Base-by-base conservation (phyloP, 2,113 vertebrate species). In the Morone chrysops region DNA sequence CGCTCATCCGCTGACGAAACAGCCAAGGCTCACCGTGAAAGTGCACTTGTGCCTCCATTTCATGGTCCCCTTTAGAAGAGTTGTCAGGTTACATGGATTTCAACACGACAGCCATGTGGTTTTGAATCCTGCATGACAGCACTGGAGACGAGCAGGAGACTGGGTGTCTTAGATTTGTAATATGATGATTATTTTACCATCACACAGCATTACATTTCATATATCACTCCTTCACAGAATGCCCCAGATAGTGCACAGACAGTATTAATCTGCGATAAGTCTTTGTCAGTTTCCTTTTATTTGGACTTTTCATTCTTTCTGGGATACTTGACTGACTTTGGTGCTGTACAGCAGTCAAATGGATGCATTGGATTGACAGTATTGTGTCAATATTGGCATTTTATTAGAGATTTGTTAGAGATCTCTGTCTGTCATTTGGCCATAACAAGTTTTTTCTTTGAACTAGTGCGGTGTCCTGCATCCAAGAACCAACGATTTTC, bases 21-120 rank as follows among this genome's bases (percentile, higher is more conserved):
- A 0, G 56, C 66, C 53, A 1, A 54, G 66, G 62, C 75, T 85
- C 62, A 75, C 61, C 13, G 48, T 80, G 56, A 80, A 84, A 81
- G 84, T 75, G 70, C 83, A 77, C 82, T 75, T 75, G 81, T 70
- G 91, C 76, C 82, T 84, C 80, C 82, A 84, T 88, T 87, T 87
- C 86, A 87, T 11, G 88, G 67, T 73, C 25, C 40, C 56, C 57
- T 51, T 92, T 17, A 75, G 83, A 85, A 76, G 84, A 78, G 78
- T 63, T 82, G 90, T 93, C 87, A 78, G 71, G 83, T 91, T 89
- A 87, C 89, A 87, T 68, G 63, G 83, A 56, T 53, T 77, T 87
- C 78, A 77, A 40, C 22, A 14, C n/a, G 38, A 25, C 75, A 65
- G 78, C 83, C 81, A 59, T 83, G 81, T 67, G 80, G 68, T 18